Evolutionary conservation across 2,113 vertebrate genomes (phyloP).

Genomic region (Tor tambroides): DNA sequence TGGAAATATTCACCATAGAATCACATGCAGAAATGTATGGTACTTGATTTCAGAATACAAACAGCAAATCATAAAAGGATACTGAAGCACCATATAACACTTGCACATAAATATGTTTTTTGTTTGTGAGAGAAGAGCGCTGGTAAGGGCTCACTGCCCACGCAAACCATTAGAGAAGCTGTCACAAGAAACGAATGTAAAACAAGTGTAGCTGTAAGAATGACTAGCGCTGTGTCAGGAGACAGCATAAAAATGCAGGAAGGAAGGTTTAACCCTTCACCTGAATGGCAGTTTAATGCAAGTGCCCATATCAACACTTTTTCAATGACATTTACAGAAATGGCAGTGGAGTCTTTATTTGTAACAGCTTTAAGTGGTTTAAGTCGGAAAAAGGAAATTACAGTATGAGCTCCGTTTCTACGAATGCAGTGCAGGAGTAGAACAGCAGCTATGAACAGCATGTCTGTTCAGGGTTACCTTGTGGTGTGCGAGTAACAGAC

Average conservation of each 20-base stretch:
- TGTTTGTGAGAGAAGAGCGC: conserved; percentile 26
- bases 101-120: conserved; percentile 37
- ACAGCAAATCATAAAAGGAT: conserved; percentile 33
- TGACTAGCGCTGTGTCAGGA: conserved; percentile 14
- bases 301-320: conserved; percentile 26
- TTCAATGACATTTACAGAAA: conserved; percentile 48
- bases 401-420: neutral
- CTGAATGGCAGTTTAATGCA: conserved; percentile 25
- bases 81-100: conserved; percentile 15
- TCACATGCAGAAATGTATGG: conserved; percentile 18
- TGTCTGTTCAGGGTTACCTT: conserved; percentile 77
- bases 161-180: conserved; percentile 36
- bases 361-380: neutral
- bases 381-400: neutral
- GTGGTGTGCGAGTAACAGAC: conserved; percentile 87
- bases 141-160: conserved; percentile 30
- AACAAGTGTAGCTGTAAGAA: conserved; percentile 1
- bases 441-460: neutral
- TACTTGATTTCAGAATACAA: conserved; percentile 28
- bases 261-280: conserved; percentile 26
- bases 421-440: neutral
- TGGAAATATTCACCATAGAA: neutral
- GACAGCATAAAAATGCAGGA: neutral
- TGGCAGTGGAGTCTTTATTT: neutral
- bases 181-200: conserved; percentile 23